Evolutionary conservation across 2,888 invertebrate species (phyloP).

Genomic region (Malachius bipustulatus): DNA sequence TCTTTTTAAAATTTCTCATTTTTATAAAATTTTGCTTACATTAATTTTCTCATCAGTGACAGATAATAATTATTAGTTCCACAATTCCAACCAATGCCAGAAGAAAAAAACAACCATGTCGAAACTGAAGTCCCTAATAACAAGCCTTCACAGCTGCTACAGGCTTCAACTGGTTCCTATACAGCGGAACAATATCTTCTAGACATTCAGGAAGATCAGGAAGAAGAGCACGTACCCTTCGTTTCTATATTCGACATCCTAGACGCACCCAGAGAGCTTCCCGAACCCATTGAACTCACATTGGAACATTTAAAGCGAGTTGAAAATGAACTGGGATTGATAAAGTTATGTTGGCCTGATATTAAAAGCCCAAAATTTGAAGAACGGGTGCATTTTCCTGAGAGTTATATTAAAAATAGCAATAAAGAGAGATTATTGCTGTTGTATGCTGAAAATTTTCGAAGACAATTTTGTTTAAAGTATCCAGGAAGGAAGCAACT

Average conservation of each 20-base stretch:
- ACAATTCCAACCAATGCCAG: too few relatives aligned
- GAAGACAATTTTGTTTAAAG: conserved; percentile 51
- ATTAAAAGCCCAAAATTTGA: conserved; percentile 44
- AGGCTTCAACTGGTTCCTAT: too few relatives aligned
- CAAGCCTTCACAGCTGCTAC: too few relatives aligned
- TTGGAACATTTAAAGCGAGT: conserved; percentile 45
- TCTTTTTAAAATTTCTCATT: too few relatives aligned
- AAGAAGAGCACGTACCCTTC: conserved; percentile 22
- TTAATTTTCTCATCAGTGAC: too few relatives aligned
- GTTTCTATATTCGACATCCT: conserved; percentile 30
- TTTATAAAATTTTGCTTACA: too few relatives aligned
- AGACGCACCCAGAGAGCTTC: conserved; percentile 29
- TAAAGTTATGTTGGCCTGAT: conserved; percentile 54
- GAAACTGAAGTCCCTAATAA: too few relatives aligned
- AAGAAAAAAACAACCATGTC: too few relatives aligned
- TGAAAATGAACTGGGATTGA: conserved; percentile 46
- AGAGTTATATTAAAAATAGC: conserved; percentile 51
- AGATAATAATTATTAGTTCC: too few relatives aligned
- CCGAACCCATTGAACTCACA: conserved; percentile 35
- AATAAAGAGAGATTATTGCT: conserved; percentile 60
- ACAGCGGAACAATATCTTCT: conserved; percentile 9
- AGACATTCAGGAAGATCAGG: conserved; percentile 22
- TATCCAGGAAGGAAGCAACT: conserved; percentile 52
- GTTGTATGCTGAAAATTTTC: conserved; percentile 67
- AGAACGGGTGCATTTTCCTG: conserved; percentile 48